Evolutionary conservation across 2,888 invertebrate genomes (phyloP).

Genomic region (Clivina fossor): DNA sequence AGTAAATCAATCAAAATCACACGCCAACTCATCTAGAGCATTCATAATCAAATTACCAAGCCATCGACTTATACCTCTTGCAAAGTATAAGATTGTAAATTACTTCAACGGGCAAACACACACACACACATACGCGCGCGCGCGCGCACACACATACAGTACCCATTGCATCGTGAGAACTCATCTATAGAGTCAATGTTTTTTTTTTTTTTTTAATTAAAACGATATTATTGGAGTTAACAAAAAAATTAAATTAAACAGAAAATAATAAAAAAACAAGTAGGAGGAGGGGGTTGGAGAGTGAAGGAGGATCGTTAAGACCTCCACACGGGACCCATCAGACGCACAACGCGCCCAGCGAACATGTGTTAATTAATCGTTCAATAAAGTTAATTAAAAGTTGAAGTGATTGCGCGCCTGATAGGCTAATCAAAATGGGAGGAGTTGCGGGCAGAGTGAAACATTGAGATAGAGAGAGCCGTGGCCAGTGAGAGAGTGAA

Average conservation of each 20-base stretch:
- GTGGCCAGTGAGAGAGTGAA: constrained; percentile 10
- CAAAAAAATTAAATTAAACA: constrained; percentile 32
- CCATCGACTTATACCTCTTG: no score
- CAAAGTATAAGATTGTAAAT: no score
- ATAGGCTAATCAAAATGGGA: constrained; percentile 29
- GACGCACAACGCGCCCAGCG: no score
- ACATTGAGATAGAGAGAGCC: no score
- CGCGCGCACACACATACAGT: no score
- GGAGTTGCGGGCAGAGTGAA: no score
- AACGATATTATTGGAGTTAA: constrained; percentile 30
- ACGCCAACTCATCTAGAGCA: no score
- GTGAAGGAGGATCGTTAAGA: constrained; percentile 24
- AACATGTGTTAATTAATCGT: constrained; percentile 33
- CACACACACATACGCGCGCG: constrained; percentile 16
- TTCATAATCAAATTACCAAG: no score
- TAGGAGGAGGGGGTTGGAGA: no score
- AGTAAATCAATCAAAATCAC: no score
- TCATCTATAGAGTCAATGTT: constrained; percentile 10
- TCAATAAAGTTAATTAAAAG: constrained; percentile 34
- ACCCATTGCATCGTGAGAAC: constrained; percentile 34
- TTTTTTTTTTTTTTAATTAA: constrained; percentile 32
- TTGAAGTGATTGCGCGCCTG: constrained; percentile 26
- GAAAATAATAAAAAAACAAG: no score
- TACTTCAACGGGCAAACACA: constrained; percentile 47
- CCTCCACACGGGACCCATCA: not conserved